Evolutionary conservation across 2,113 vertebrate species (phyloP).

Genomic region (Nibea albiflora): DNA sequence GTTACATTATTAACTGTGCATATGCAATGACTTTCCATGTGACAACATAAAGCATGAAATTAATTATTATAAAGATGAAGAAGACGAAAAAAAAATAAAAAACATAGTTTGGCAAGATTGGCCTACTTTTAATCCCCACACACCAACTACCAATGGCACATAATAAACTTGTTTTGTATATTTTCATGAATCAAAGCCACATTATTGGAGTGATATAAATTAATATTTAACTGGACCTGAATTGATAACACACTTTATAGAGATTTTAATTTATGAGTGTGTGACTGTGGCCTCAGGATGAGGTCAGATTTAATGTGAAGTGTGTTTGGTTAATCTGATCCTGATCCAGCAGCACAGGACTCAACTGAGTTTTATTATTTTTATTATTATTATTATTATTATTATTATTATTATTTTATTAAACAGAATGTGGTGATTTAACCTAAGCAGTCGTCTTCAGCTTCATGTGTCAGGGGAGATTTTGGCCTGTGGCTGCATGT

Average conservation of each 20-base stretch:
- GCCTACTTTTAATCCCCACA: not conserved
- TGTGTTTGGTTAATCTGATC: not conserved
- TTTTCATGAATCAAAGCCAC: slow-evolving; percentile 7
- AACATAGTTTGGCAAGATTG: no score
- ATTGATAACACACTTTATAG: slow-evolving; percentile 5
- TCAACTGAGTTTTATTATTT: not conserved
- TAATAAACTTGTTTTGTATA: not conserved
- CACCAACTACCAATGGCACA: not conserved
- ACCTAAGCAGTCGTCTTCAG: not conserved
- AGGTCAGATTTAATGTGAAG: not conserved
- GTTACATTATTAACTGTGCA: no score
- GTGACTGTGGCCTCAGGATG: slow-evolving; percentile 25
- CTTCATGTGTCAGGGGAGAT: not conserved
- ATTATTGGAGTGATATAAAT: not conserved
- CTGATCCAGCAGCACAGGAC: not conserved
- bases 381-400: no score
- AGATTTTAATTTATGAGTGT: slow-evolving; percentile 8
- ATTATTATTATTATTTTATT: no score
- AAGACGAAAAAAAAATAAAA: no score
- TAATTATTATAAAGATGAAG: no score
- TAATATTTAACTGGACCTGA: slow-evolving; percentile 16
- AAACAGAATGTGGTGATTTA: not conserved
- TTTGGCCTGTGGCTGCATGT: not conserved
- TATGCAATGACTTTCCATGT: no score
- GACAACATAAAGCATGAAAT: no score